These are phyloP conservation scores for Drosophila nikananu DNA, from an alignment of 1,140 invertebrate species.

Conservation along the genomic window DNA sequence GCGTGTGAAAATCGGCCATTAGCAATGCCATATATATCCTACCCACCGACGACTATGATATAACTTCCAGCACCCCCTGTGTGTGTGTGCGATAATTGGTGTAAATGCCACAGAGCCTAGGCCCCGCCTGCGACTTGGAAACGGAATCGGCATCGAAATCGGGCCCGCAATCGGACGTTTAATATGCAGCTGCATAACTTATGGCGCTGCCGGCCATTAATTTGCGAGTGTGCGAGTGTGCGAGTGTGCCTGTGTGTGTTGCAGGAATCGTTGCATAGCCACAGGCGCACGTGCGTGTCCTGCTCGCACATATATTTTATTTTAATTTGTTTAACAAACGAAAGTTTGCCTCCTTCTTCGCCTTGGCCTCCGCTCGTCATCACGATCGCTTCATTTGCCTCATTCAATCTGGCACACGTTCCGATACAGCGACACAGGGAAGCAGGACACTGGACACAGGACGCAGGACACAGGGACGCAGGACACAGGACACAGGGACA, in stretches of 20 bases:
- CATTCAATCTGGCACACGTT: constrained; percentile 81
- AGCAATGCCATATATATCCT: constrained; percentile 81
- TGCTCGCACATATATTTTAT: constrained; percentile 67
- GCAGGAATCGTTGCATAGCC: constrained; percentile 68
- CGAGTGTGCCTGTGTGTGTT: neutral
- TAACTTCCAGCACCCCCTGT: constrained; percentile 54
- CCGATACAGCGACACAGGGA: constrained; percentile 1
- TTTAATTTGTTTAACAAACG: constrained; percentile 78
- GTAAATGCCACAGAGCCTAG: constrained; percentile 71
- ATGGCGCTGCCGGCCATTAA: constrained; percentile 76
- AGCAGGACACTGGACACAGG: neutral
- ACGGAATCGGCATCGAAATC: constrained; percentile 22
- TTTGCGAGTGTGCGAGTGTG: constrained; percentile 36
- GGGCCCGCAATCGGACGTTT: constrained; percentile 43
- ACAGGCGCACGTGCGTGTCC: constrained; percentile 76
- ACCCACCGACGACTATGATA: constrained; percentile 52
- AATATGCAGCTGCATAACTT: constrained; percentile 82
- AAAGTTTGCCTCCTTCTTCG: constrained; percentile 48
- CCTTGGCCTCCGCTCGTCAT: constrained; percentile 44
- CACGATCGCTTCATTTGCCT: constrained; percentile 81
- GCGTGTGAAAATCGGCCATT: constrained; percentile 81
- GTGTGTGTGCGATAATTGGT: constrained; percentile 69
- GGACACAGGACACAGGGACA: neutral
- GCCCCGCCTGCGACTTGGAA: constrained; percentile 21
- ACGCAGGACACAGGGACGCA: neutral